Base-by-base conservation (phyloP, 2,888 invertebrate genomes). In the Leptogaster cylindrica region DNA sequence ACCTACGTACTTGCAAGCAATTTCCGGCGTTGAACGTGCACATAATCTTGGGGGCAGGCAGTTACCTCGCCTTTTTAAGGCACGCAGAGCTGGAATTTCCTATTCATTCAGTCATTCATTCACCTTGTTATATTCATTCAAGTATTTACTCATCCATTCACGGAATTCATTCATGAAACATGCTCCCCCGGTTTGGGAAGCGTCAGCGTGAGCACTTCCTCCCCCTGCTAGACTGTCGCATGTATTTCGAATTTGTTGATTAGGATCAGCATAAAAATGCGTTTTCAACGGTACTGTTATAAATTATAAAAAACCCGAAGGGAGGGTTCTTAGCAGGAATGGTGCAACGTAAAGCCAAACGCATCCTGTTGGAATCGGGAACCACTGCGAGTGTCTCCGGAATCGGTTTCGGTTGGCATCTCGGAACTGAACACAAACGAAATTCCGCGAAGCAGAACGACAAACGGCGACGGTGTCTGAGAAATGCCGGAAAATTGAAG, bases 61-160 rank as follows among this genome's bases (percentile, higher is more conserved):
- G 33, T 36, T 55, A 55, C 55, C 55, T 55, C 55, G 55, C 18
- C 55, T 25, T 23, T 20, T 20, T 12, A 36, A 20, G 0, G 23
- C 31, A 33, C 31, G 7, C 16, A 33, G 36, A n/a, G 18, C 55
- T 20, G 36, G n/a, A 20, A 20, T 20, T 14, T 25, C 20, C 63
- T 25, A 48, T 64, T 36, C 64, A 64, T 65, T 51, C 51, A 51
- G 12, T 33, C 48, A 68, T 68, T 70, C 68, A 68, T 63, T 66
- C 36, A 20, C 25, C 33, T 52, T 18, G 55, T 36, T 36, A 23
- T 18, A 36, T 55, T 55, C 55, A 55, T 55, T 55, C 55, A 55
- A 55, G 39, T 70, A 68, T 70, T 68, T 68, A 70, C 70, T 70
- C 70, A 67, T 58, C 68, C 70, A 70, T 70, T 70, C 70, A 68